A percentile compares a stretch with the other conserved stretches of the same genome.
phyloP scores from a whole-genome alignment of 1,140 invertebrate genomes.

The Anadara kagoshimensis region DNA sequence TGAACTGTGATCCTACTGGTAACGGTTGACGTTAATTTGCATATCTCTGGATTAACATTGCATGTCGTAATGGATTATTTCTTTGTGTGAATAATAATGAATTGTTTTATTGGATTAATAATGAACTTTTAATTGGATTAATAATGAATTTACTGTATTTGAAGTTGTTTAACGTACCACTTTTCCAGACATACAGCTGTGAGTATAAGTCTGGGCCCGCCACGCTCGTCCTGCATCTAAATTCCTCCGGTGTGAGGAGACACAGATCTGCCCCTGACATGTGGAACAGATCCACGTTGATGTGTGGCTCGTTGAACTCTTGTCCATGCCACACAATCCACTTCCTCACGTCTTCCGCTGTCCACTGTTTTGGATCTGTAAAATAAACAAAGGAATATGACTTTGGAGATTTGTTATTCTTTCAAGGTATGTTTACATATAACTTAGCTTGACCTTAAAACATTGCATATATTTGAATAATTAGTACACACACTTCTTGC shows the following conservation, averaged over 20 bases:
- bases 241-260: constrained; percentile 88
- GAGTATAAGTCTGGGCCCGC: constrained; percentile 89
- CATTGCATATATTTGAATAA: not conserved
- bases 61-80: not conserved
- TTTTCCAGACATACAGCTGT: constrained; percentile 94
- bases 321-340: constrained; percentile 90
- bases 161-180: constrained; percentile 75
- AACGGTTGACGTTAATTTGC: not conserved
- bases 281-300: constrained; percentile 82
- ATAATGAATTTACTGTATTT: not conserved
- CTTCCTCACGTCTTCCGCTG: constrained; percentile 84
- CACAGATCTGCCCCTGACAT: constrained; percentile 85
- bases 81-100: not conserved
- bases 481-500: not conserved
- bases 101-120: not conserved
- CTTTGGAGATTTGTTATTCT: not conserved
- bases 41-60: not conserved
- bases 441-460: not conserved
- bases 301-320: constrained; percentile 83
- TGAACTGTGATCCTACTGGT: not conserved
- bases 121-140: not conserved
- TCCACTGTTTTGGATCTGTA: constrained; percentile 91
- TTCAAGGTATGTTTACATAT: not conserved
- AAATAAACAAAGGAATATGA: not conserved
- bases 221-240: constrained; percentile 83